phyloP scores from a whole-genome alignment of 2,113 vertebrate species.

The Hippopotamus amphibius region DNA sequence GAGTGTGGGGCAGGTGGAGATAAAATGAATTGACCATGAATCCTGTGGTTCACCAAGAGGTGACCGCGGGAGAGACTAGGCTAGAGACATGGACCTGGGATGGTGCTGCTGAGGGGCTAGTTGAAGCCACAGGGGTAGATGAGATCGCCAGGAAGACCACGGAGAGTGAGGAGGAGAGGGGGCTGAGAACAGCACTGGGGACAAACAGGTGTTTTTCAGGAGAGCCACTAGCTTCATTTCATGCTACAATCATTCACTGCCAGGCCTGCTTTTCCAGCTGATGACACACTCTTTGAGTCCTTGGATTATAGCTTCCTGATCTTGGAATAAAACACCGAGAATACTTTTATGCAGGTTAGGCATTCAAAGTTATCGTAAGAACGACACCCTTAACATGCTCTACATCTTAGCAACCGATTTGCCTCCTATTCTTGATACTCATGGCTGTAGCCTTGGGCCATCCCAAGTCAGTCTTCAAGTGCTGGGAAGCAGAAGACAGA shows the following conservation, averaged over 20 bases:
- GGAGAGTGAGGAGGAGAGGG: not conserved
- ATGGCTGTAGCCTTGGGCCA: not conserved
- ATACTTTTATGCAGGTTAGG: not conserved
- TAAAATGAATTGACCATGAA: not conserved
- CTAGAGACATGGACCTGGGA: not conserved
- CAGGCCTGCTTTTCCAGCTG: not conserved
- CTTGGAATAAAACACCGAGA: not conserved
- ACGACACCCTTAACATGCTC: constrained; percentile 11
- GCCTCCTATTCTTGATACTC: not conserved
- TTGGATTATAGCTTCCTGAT: not conserved
- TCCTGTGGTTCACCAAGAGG: not conserved
- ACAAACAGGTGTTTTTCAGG: too few species aligned
- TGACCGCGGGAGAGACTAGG: not conserved
- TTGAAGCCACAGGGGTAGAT: not conserved
- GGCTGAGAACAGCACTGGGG: not conserved
- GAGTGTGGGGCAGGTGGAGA: not conserved
- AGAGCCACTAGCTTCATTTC: not conserved
- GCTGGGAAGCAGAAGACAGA: not conserved
- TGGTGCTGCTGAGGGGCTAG: fast-evolving
- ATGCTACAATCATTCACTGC: not conserved
- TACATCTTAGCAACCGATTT: not conserved
- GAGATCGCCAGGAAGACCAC: not conserved
- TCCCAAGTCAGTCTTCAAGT: not conserved
- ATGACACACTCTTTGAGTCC: not conserved
- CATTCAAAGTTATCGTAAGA: not conserved